Base-by-base conservation (phyloP, 1,140 invertebrate species). In the Adelges cooleyi region DNA sequence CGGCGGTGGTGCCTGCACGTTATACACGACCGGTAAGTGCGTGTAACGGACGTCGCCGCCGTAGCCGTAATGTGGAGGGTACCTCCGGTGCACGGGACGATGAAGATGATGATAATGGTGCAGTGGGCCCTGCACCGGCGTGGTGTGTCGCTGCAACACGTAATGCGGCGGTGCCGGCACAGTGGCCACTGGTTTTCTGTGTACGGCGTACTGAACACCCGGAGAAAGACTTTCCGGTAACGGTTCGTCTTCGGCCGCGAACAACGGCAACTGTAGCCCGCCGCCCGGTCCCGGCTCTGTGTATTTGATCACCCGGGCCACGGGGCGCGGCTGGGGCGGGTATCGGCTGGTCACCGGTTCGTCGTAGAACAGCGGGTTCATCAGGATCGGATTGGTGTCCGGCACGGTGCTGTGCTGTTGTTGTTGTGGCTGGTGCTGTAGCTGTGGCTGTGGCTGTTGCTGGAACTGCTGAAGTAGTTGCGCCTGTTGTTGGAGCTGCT, bases 31-130 rank as follows among this genome's bases (percentile, higher is more conserved):
- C 27, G 68, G 66, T 50, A 69, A 25, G 53, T 68, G 11, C 20
- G 54, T 36, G 67, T 65, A 20, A 46, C 66, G 50, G 52, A 66
- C 78, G 80, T 74, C 78, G 80, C 76, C 79, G 77, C 67, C 78
- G 78, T 71, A 49, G 13, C n/a, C 1, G 3, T 20, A 23, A 25
- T 5, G 17, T 18, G 11, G 17, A 18, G 33, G 23, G 11, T 40
- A 22, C 20, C 10, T 33, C 4, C 25, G 53, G 20, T 56, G 33
- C 6, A 22, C 17, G 33, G 53, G 13, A n/a, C n/a, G n/a, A n/a
- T n/a, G n/a, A n/a, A n/a, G n/a, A n/a, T n/a, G n/a, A n/a, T n/a
- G n/a, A n/a, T n/a, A n/a, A n/a, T n/a, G n/a, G 11, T 15, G 53
- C 2, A 15, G 29, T 2, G 13, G 15, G n/a, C 5, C 5, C 11